Evolutionary conservation across 2,797 vertebrate species (phyloP), one percentile per base, ranked within the genome.

Genomic region (Gallirallus australis): DNA sequence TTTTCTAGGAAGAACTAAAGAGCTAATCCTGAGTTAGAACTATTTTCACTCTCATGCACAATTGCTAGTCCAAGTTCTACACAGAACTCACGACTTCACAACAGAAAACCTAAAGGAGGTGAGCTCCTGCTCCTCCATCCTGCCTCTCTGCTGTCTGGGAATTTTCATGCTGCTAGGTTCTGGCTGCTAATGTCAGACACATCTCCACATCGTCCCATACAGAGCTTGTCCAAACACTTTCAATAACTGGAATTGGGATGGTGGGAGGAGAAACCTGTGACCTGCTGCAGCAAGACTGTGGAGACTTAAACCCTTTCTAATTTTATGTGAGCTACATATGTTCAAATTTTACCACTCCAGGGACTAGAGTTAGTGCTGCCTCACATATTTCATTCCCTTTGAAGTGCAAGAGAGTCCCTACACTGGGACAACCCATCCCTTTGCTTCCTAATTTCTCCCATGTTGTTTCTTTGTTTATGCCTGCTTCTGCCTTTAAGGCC

Each of bases 1-100:
- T 82, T 71, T 83, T 72, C 53, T 81, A 65, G 25, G 57, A 90
- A 91, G 27, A 88, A 71, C 50, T 81, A 86, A 93, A 93, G 48
- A 78, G 15, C n/a, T 63, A 68, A 52, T 57, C 40, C 25, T 30
- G 28, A 79, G 17, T 79, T 71, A 91, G 24, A 78, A 19, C 18
- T 64, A 31, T 60, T 91, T 82, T 48, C 27, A 50, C 82, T 83
- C 4, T 9, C 19, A 68, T 50, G 33, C 31, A 61, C 9, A 90
- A 65, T 21, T 91, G 21, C 13, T 82, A 71, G 77, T 71, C 57
- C 45, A 81, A 83, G 40, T 11, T 68, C 12, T 64, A 25, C 9
- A 28, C 7, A 40, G 31, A 91, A 61, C 40, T 64, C 69, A 81
- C 61, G 33, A 57, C 20, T 57, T 71, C 20, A 30, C 61, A 77